Evolutionary conservation across 2,888 invertebrate genomes (phyloP).

Genomic region (Luperina nickerlii): DNA sequence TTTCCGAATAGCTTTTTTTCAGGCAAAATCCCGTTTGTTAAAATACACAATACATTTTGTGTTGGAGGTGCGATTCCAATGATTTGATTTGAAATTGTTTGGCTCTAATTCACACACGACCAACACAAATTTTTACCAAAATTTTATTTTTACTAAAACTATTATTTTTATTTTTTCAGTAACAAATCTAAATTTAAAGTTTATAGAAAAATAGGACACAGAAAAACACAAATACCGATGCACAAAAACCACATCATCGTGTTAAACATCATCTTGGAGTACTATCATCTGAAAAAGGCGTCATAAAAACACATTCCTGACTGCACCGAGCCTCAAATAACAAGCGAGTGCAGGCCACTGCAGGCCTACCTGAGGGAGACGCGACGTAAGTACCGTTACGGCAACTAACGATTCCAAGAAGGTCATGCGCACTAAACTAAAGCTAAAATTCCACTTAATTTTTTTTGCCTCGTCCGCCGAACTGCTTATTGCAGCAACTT

Average conservation of each 20-base stretch:
- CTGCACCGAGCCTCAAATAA: constrained; percentile 51
- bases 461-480: constrained; percentile 77
- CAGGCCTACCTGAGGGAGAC: constrained; percentile 82
- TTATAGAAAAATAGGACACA: constrained; percentile 3
- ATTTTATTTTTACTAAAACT: constrained; percentile 17
- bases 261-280: constrained; percentile 39
- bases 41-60: constrained; percentile 39
- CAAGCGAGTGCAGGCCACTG: constrained; percentile 55
- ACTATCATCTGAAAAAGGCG: constrained; percentile 46
- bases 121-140: constrained; percentile 15
- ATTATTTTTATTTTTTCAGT: constrained; percentile 5
- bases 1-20: constrained; percentile 49
- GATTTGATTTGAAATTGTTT: constrained; percentile 58
- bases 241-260: constrained; percentile 47
- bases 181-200: constrained; percentile 5
- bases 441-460: constrained; percentile 84
- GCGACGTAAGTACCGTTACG: constrained; percentile 84
- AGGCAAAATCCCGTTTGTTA: constrained; percentile 55
- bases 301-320: constrained; percentile 60
- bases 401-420: constrained; percentile 86
- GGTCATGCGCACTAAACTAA: constrained; percentile 86
- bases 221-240: constrained; percentile 35
- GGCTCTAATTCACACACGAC: constrained; percentile 36
- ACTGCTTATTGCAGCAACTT: constrained; percentile 67
- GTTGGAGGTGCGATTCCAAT: constrained; percentile 26